phyloP scores from a whole-genome alignment of 2,888 invertebrate genomes.

The Alloplasta piceator region DNA sequence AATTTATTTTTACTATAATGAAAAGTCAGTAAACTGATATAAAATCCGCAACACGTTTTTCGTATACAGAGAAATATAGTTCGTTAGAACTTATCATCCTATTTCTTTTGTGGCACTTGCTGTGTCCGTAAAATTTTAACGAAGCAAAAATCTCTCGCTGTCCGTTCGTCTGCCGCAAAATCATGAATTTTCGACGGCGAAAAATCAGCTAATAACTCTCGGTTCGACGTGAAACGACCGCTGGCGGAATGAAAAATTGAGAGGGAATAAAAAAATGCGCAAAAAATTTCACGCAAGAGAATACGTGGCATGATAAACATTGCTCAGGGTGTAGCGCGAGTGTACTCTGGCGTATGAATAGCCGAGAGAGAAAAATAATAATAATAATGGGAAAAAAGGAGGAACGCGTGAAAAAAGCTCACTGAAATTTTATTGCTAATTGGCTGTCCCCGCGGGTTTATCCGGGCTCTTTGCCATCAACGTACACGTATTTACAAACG shows the following conservation, averaged over 20 bases:
- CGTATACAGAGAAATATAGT: too few relatives aligned
- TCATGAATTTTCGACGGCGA: conserved; percentile 40
- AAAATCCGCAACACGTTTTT: conserved; percentile 1
- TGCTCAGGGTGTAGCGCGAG: conserved; percentile 25
- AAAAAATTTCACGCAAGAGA: conserved; percentile 12
- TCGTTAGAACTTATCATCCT: neutral
- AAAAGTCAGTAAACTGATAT: neutral
- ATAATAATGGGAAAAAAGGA: conserved; percentile 32
- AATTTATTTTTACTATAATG: too few relatives aligned
- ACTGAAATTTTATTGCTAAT: conserved; percentile 68
- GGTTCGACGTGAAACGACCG: conserved; percentile 27
- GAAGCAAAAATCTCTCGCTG: conserved; percentile 49
- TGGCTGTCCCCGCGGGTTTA: conserved; percentile 64
- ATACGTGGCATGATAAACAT: conserved; percentile 50
- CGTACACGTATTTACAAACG: neutral
- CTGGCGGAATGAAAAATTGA: neutral
- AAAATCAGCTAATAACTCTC: conserved; percentile 35
- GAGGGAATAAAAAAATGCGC: conserved; percentile 4
- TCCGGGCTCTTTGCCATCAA: conserved; percentile 53
- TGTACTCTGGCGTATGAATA: conserved; percentile 46
- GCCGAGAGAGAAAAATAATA: conserved; percentile 38
- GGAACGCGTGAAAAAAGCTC: conserved; percentile 45
- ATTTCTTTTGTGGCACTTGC: conserved; percentile 44
- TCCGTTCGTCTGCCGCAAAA: conserved; percentile 24
- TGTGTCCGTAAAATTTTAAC: conserved; percentile 58